These are phyloP conservation scores for Nycticorax nycticorax DNA, from an alignment of 2,113 vertebrate species.

Conservation along the genomic window DNA sequence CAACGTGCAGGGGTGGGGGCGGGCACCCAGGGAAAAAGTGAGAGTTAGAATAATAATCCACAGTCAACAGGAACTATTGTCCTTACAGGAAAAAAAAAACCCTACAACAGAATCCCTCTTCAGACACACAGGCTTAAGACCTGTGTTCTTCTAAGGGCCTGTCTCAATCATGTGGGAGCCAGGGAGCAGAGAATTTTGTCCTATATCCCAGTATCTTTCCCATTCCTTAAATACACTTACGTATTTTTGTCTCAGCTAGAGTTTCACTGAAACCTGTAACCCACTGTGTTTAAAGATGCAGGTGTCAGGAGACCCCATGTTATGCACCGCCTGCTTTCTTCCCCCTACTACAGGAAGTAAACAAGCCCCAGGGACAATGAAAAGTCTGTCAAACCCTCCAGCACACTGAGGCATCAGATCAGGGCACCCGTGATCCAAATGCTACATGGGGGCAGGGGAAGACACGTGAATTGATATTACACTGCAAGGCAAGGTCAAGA, in stretches of 20 bases:
- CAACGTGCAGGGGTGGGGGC: background rate
- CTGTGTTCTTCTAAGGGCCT: background rate
- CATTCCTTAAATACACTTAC: background rate
- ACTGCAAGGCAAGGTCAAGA: background rate
- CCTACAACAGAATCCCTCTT: background rate
- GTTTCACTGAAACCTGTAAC: background rate
- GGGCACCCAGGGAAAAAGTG: background rate
- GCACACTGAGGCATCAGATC: background rate
- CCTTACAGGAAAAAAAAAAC: background rate
- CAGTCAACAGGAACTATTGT: background rate
- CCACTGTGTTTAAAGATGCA: background rate
- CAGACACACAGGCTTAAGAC: background rate
- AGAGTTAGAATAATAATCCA: background rate
- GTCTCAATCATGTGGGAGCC: background rate
- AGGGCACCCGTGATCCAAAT: background rate
- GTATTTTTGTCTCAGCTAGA: background rate
- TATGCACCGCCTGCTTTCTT: background rate
- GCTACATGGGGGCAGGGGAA: background rate
- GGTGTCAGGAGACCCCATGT: background rate
- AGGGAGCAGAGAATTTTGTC: background rate
- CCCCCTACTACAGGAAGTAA: background rate
- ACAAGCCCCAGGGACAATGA: background rate
- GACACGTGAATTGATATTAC: background rate
- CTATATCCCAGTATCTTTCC: background rate
- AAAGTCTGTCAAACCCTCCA: background rate